Evolutionary conservation across 2,113 vertebrate species (phyloP), one percentile per base, ranked within the genome.

Genomic region (Corythornis madagascariensis): DNA sequence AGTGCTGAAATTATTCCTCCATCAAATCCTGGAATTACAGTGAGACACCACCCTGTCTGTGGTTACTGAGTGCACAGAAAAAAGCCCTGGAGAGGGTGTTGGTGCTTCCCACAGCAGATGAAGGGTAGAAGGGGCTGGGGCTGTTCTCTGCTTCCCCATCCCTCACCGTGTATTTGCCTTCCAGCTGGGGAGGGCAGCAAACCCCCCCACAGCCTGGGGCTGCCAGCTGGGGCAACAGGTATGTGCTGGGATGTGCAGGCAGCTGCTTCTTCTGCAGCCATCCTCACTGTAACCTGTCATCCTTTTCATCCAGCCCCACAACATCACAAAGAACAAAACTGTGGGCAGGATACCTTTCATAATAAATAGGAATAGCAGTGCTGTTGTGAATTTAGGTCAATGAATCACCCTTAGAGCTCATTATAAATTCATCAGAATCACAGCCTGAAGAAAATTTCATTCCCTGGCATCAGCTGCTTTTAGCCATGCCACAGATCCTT

Each of bases 351-450:
- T 83, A 93, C 74, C 93, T 96, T 95, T 96, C 93, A 83, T 55
- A 88, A 97, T 93, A 97, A 97, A 97, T 50, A 86, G 71, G 78
- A 96, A 92, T 81, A 91, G 91, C 94, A 79, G 35, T 45, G 86
- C 79, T 97, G 96, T 91, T 92, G 83, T 92, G 96, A 97, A 96
- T 97, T 86, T 97, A 96, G 96, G 97, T 97, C 97, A 97, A 90
- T 78, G 88, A 94, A 94, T 94, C 96, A 94, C 93, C 95, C 94
- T 96, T 83, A 95, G 93, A 97, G 81, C 3, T 38, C 84, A 96
- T 96, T 97, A 97, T 93, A 97, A 96, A 97, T 97, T 97, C 93
- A 96, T 98, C 96, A 92, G 96, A 97, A 92, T 96, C 91, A 94
- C 61, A 97, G 96, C 96, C 97, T 83, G 91, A 76, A 96, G 97